Evolutionary conservation across 2,113 vertebrate genomes (phyloP), one percentile per base, ranked within the genome.

Genomic region (Noctilio leporinus): DNA sequence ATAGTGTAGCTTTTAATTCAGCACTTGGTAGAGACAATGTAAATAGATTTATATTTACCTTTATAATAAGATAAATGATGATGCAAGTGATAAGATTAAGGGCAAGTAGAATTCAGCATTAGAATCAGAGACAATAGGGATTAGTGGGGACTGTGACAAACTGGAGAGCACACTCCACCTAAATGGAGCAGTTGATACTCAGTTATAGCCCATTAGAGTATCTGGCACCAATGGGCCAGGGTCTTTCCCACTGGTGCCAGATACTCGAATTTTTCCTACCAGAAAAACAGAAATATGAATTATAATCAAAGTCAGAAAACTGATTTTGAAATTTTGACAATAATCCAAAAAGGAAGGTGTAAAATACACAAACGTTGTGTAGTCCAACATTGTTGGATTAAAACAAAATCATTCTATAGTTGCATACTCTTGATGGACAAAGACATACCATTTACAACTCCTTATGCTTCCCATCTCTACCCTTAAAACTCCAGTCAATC

Each of bases 241-340:
- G n/a, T 78, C 26, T 64, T 62, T 45, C 30, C 20, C 30, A 62
- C 24, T 67, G 35, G 19, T 73, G 14, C 16, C 85, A 87, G 45
- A 84, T 45, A 53, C 20, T 26, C n/a, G 10, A n/a, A 16, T 75
- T 87, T 87, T 76, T 89, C 16, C 59, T 65, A 49, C 55, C n/a
- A 35, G 40, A 82, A 94, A 65, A 65, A 82, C 59, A 55, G 19
- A 67, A 57, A 49, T 72, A 19, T 69, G 24, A 70, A 64, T 91
- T 77, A 45, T 7, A 94, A 69, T 64, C 22, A 86, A 53, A 69
- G 20, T 77, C 40, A 65, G 38, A 93, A 92, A 87, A 59, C 35
- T 92, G 70, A 92, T 76, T 96, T 95, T 84, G 45, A 96, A 90
- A 64, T 93, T 49, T 26, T 62, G 43, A 82, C 28, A 53, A 20